Percentiles rank a stretch among this genome's conserved stretches.
phyloP scores from a whole-genome alignment of 2,888 invertebrate species.

The Plebejus melissa region DNA sequence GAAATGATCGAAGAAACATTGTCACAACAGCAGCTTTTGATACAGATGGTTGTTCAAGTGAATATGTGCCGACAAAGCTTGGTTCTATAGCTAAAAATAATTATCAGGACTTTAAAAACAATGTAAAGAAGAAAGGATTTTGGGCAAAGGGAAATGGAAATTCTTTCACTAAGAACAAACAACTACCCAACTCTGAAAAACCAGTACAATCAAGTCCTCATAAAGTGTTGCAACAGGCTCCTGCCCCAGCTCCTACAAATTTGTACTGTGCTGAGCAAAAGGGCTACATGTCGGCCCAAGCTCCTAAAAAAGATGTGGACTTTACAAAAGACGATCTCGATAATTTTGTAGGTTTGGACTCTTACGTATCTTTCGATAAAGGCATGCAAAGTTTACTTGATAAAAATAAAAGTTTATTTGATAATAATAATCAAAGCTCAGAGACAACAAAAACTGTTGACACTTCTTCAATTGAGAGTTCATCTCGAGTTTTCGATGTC shows the following conservation, averaged over 20 bases:
- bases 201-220: constrained; percentile 28
- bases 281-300: constrained; percentile 35
- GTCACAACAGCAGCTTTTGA: constrained; percentile 40
- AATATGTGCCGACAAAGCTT: constrained; percentile 71
- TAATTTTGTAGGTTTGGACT: constrained; percentile 40
- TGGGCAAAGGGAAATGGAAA: constrained; percentile 71
- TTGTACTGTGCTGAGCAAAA: constrained; percentile 29
- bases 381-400: constrained; percentile 43
- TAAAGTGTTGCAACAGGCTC: constrained; percentile 25
- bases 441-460: constrained; percentile 36
- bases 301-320: constrained; percentile 40
- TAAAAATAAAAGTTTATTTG: no score
- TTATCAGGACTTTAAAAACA: constrained; percentile 70
- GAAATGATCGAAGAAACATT: constrained; percentile 38
- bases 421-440: constrained; percentile 7
- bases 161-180: constrained; percentile 45
- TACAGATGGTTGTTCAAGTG: constrained; percentile 60
- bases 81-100: constrained; percentile 66
- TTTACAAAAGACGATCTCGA: constrained; percentile 51
- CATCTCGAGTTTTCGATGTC: constrained; percentile 54
- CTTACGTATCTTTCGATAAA: constrained; percentile 52
- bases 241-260: constrained; percentile 3
- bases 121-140: constrained; percentile 64
- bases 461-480: constrained; percentile 36
- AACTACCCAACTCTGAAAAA: constrained; percentile 38